Percentiles rank a stretch among this genome's conserved stretches.
Evolutionary conservation across 2,113 vertebrate species (phyloP).

Genomic region (Silurus glanis): DNA sequence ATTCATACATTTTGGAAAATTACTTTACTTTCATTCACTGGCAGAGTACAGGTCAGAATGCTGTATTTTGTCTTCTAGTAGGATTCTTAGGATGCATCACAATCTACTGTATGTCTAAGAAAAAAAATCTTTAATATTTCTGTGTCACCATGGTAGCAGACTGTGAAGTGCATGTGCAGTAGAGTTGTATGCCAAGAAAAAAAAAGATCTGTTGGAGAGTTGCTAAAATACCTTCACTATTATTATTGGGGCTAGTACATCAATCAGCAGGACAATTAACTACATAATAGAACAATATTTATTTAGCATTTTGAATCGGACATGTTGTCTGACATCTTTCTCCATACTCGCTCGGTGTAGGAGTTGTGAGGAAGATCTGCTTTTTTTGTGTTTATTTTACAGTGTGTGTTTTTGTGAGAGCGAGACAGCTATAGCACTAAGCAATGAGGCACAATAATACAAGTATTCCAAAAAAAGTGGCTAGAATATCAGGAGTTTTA

Average conservation of each 20-base stretch:
- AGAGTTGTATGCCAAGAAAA: slow-evolving; percentile 29
- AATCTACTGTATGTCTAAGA: slow-evolving; percentile 25
- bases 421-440: not conserved
- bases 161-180: slow-evolving; percentile 40
- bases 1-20: not conserved
- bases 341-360: slow-evolving; percentile 29
- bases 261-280: slow-evolving; percentile 17
- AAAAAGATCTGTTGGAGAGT: slow-evolving; percentile 27
- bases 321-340: slow-evolving; percentile 31
- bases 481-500: not conserved
- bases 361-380: slow-evolving; percentile 38
- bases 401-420: slow-evolving; percentile 3
- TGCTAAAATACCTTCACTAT: slow-evolving; percentile 14
- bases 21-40: not conserved
- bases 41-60: not conserved
- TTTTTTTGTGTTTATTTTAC: slow-evolving; percentile 8
- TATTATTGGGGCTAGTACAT: not conserved
- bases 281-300: not conserved
- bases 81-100: slow-evolving; percentile 20
- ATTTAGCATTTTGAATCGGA: slow-evolving; percentile 10
- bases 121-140: slow-evolving; percentile 36
- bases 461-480: not conserved
- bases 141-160: slow-evolving; percentile 54
- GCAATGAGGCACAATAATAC: not conserved
- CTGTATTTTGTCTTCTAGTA: not conserved